Percentiles rank a stretch among this genome's conserved stretches.
Conservation (phyloP, 2,797 vertebrate genomes). For the Harpagifer antarcticus region DNA sequence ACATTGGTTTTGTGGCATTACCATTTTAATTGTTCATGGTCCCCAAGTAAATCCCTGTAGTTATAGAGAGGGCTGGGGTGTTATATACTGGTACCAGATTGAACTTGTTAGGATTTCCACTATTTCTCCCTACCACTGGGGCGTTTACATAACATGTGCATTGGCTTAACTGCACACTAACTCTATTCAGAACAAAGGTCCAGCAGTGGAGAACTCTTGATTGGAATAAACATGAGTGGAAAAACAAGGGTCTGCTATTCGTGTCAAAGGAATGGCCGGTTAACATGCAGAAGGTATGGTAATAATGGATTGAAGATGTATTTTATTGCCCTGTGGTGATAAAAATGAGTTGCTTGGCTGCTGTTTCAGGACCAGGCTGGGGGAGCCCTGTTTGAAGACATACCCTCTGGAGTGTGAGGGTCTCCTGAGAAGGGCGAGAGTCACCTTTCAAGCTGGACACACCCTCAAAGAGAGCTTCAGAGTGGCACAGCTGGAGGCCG, state of each 20-base stretch:
- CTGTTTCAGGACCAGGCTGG: constrained; percentile 76
- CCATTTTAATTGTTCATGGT: no score
- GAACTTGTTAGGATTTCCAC: constrained; percentile 46
- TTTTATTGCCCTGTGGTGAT: constrained; percentile 2
- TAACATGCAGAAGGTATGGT: constrained; percentile 73
- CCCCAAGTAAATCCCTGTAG: no score
- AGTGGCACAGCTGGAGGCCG: constrained; percentile 79
- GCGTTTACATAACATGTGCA: constrained; percentile 35
- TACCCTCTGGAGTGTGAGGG: constrained; percentile 70
- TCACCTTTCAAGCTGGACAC: constrained; percentile 76
- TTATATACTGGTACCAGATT: constrained; percentile 56
- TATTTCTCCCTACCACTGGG: constrained; percentile 25
- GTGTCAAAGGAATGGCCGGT: constrained; percentile 73
- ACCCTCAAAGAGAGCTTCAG: constrained; percentile 77
- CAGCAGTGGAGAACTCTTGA: constrained; percentile 25
- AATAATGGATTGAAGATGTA: not conserved
- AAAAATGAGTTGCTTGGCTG: not conserved
- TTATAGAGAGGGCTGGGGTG: no score
- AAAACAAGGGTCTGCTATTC: constrained; percentile 60
- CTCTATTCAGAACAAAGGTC: constrained; percentile 34
- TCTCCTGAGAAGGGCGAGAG: constrained; percentile 76
- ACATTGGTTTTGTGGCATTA: no score
- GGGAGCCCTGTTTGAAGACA: constrained; percentile 72
- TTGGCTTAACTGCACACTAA: constrained; percentile 50
- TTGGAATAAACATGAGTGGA: constrained; percentile 60